These are phyloP conservation scores for Centropyge bicolor DNA, from an alignment of 2,797 vertebrate genomes.

Conservation along the genomic window DNA sequence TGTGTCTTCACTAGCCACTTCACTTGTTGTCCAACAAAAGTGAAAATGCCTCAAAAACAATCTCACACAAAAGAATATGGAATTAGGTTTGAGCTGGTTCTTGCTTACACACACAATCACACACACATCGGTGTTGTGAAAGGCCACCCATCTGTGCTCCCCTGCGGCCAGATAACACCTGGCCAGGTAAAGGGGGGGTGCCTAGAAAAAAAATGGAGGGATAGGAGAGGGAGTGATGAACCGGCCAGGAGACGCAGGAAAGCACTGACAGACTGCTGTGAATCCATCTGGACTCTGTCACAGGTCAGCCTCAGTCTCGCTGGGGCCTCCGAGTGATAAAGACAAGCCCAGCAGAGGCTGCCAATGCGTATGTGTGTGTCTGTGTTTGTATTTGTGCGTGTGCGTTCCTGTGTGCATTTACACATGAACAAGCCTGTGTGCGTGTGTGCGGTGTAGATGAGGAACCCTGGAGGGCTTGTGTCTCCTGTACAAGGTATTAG, in stretches of 20 bases:
- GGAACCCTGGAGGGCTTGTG: conserved; percentile 26
- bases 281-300: conserved; percentile 78
- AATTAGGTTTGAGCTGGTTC: background rate
- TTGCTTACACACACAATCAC: background rate
- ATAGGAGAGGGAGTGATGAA: conserved; percentile 46
- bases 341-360: conserved; percentile 45
- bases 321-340: conserved; percentile 58
- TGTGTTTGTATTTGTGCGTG: background rate
- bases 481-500: conserved; percentile 35
- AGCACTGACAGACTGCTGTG: conserved; percentile 63
- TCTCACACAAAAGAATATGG: background rate
- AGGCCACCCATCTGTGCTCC: conserved; percentile 50
- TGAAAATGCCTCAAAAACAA: too few relatives aligned
- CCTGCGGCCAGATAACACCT: conserved; percentile 62
- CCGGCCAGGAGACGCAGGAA: conserved; percentile 45
- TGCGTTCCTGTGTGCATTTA: conserved; percentile 19
- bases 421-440: conserved; percentile 18
- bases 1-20: too few relatives aligned
- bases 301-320: conserved; percentile 67
- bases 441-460: conserved; percentile 19
- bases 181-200: conserved; percentile 59
- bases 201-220: conserved; percentile 22
- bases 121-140: conserved; percentile 16
- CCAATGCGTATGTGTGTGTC: conserved; percentile 26
- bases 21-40: too few relatives aligned